A percentile compares a stretch with the other conserved stretches of the same genome.
These are phyloP conservation scores for Fissipunctia ypsillon DNA, from an alignment of 2,888 invertebrate genomes.

Conservation along the genomic window DNA sequence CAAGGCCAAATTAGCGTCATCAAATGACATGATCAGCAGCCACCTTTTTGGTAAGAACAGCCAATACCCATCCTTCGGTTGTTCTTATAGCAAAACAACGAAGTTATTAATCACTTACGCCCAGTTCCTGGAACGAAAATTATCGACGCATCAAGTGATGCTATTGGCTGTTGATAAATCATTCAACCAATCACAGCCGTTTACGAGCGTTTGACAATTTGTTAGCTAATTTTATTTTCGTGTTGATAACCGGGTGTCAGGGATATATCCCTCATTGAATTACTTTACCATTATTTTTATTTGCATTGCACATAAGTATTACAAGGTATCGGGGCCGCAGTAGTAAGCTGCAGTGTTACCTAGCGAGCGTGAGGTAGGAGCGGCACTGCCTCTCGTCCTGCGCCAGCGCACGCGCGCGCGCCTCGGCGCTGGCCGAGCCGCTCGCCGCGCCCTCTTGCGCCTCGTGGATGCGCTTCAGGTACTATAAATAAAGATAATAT, in stretches of 20 bases:
- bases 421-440: slow-evolving; percentile 92
- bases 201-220: background rate
- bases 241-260: background rate
- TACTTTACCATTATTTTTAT: background rate
- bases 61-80: background rate
- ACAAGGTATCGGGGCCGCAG: background rate
- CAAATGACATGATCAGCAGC: background rate
- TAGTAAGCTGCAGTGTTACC: slow-evolving; percentile 63
- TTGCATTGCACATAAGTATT: background rate
- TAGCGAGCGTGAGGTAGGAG: slow-evolving; percentile 96
- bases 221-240: background rate
- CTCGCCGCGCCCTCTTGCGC: slow-evolving; percentile 94
- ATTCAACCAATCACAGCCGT: too few species aligned
- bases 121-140: too few species aligned
- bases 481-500: slow-evolving; percentile 83
- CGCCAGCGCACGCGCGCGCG: slow-evolving; percentile 94
- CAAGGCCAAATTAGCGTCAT: background rate
- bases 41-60: background rate
- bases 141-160: too few species aligned
- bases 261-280: background rate
- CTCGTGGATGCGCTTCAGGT: slow-evolving; percentile 96
- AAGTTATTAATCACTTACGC: background rate
- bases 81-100: background rate
- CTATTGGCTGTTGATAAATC: too few species aligned
- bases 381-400: slow-evolving; percentile 97